These are phyloP conservation scores for Crocidura indochinensis DNA, from an alignment of 2,797 vertebrate genomes.

Conservation along the genomic window DNA sequence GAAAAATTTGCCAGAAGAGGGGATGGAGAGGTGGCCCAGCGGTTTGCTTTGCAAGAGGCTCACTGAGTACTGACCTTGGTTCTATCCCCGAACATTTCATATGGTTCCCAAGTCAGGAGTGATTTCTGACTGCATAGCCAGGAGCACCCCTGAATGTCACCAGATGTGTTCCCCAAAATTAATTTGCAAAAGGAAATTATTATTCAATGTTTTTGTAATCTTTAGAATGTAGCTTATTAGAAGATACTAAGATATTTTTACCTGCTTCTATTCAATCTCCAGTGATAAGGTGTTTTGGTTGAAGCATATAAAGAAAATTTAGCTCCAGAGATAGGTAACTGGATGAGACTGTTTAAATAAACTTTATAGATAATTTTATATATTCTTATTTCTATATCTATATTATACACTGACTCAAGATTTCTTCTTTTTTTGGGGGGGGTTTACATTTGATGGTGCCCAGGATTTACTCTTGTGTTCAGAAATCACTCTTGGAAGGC, in stretches of 20 bases:
- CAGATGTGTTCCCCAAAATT: no score
- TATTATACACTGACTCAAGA: neutral
- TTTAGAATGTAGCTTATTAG: constrained; percentile 1
- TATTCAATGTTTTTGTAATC: neutral
- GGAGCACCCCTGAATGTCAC: no score
- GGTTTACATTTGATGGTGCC: no score
- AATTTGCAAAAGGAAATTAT: neutral
- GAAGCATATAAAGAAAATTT: neutral
- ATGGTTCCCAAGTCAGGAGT: no score
- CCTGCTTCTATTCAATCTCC: constrained; percentile 8
- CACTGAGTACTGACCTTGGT: no score
- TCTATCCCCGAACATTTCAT: no score
- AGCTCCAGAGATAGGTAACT: neutral
- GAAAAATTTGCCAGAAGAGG: neutral
- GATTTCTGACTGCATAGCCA: no score
- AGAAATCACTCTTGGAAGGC: no score
- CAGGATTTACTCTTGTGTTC: no score
- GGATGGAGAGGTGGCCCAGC: no score
- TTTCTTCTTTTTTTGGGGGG: no score
- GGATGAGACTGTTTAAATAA: neutral
- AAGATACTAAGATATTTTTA: neutral
- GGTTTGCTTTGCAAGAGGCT: no score
- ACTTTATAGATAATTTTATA: neutral
- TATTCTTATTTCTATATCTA: constrained; percentile 34
- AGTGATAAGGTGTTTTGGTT: neutral